Evolutionary conservation across 2,888 invertebrate species (phyloP).

Genomic region (Macaria liturata): DNA sequence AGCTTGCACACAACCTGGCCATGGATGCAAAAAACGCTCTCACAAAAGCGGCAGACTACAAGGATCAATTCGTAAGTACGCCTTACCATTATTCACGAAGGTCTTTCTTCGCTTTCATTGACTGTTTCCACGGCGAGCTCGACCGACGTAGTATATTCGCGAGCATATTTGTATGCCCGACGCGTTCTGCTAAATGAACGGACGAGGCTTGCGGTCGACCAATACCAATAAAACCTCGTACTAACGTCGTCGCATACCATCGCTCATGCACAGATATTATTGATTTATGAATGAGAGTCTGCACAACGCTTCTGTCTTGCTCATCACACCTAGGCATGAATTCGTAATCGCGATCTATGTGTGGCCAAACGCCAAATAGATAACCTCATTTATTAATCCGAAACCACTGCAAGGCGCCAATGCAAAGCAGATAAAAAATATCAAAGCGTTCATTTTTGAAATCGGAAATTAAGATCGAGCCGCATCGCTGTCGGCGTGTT

Average conservation of each 20-base stretch:
- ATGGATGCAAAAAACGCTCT: conserved; percentile 57
- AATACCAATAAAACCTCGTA: conserved; percentile 72
- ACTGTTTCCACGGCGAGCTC: conserved; percentile 46
- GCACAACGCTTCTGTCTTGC: conserved; percentile 38
- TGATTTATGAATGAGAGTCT: conserved; percentile 53
- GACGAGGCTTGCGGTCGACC: conserved; percentile 70
- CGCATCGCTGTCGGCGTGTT: conserved; percentile 20
- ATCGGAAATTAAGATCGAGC: conserved; percentile 9
- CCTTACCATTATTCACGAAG: conserved; percentile 38
- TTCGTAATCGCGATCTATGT: conserved; percentile 25
- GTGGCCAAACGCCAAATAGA: conserved; percentile 20
- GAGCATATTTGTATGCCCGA: conserved; percentile 73
- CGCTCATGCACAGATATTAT: conserved; percentile 61
- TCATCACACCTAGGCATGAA: conserved; percentile 26
- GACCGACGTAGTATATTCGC: conserved; percentile 55
- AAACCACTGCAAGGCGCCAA: neutral
- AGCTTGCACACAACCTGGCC: conserved; percentile 49
- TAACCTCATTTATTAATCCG: conserved; percentile 5
- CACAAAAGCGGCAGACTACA: conserved; percentile 56
- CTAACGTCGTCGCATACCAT: conserved; percentile 55
- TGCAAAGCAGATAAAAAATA: neutral
- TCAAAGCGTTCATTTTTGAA: neutral
- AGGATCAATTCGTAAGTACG: conserved; percentile 70
- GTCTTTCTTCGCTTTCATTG: conserved; percentile 70
- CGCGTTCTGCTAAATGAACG: conserved; percentile 79